Percentiles rank a stretch among this genome's conserved stretches.
phyloP scores from a whole-genome alignment of 2,888 invertebrate species.

The Drosophila falleni region DNA sequence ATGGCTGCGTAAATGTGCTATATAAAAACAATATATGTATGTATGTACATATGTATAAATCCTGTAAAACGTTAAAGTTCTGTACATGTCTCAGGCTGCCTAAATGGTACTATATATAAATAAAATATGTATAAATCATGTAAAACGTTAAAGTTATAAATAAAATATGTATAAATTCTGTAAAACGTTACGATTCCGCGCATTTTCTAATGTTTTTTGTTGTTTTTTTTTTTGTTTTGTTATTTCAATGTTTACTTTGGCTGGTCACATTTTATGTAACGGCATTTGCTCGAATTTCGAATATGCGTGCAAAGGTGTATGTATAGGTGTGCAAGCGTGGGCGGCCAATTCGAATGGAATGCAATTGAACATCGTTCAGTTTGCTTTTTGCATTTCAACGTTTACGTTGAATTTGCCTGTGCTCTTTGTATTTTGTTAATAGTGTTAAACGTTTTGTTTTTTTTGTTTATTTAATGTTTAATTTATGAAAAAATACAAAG shows the following conservation, averaged over 20 bases:
- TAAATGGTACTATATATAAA: too few species aligned
- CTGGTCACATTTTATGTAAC: constrained; percentile 41
- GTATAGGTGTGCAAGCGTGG: constrained; percentile 5
- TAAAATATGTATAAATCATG: too few species aligned
- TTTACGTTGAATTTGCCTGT: constrained; percentile 24
- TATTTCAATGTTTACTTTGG: neutral
- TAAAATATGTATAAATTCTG: neutral
- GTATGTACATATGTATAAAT: too few species aligned
- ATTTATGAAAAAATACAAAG: constrained; percentile 27
- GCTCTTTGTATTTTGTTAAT: constrained; percentile 12
- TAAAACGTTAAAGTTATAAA: too few species aligned
- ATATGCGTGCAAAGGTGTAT: neutral
- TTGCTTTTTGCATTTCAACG: constrained; percentile 55
- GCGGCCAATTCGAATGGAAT: constrained; percentile 2
- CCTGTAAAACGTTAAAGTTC: too few species aligned
- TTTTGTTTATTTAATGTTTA: constrained; percentile 23
- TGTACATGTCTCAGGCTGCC: too few species aligned
- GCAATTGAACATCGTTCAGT: constrained; percentile 53
- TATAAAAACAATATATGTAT: neutral
- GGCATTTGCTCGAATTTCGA: constrained; percentile 40
- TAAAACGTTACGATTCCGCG: too few species aligned
- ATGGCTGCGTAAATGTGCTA: too few species aligned
- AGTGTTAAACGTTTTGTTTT: constrained; percentile 26
- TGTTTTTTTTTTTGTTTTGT: too few species aligned
- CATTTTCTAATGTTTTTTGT: neutral